A percentile compares a stretch with the other conserved stretches of the same genome.
phyloP scores from a whole-genome alignment of 2,888 invertebrate species.

The Lepidochrysops patricia region DNA sequence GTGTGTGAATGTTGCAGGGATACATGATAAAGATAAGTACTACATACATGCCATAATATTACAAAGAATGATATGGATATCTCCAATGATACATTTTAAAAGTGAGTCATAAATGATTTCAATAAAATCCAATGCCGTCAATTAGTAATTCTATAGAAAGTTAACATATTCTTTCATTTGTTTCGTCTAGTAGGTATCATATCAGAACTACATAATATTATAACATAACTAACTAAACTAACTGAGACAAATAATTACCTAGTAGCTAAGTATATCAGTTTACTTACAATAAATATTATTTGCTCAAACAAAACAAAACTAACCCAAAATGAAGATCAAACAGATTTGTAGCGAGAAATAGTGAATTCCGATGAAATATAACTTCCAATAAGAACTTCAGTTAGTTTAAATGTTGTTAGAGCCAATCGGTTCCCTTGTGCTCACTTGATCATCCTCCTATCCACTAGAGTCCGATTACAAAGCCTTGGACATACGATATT shows the following conservation, averaged over 20 bases:
- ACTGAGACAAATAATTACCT: too few species aligned
- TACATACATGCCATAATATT: background rate
- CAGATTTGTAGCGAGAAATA: too few species aligned
- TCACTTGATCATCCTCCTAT: slow-evolving; percentile 60
- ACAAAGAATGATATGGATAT: background rate
- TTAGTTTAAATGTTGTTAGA: slow-evolving; percentile 37
- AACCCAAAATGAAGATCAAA: too few species aligned
- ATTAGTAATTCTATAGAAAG: too few species aligned
- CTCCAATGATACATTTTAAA: background rate
- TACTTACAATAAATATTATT: too few species aligned
- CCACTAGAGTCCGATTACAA: slow-evolving; percentile 51
- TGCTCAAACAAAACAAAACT: too few species aligned
- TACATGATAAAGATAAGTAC: background rate
- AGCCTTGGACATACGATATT: slow-evolving; percentile 45
- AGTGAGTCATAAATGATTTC: background rate
- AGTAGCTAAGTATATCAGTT: too few species aligned
- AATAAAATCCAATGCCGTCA: background rate
- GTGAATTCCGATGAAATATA: background rate
- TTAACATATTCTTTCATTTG: too few species aligned
- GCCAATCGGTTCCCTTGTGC: slow-evolving; percentile 39
- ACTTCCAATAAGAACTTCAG: background rate
- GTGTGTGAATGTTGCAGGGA: background rate
- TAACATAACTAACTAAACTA: too few species aligned
- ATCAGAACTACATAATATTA: too few species aligned
- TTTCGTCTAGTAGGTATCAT: too few species aligned